Evolutionary conservation across 2,888 invertebrate species (phyloP).

Genomic region (Lumbricus terrestris): DNA sequence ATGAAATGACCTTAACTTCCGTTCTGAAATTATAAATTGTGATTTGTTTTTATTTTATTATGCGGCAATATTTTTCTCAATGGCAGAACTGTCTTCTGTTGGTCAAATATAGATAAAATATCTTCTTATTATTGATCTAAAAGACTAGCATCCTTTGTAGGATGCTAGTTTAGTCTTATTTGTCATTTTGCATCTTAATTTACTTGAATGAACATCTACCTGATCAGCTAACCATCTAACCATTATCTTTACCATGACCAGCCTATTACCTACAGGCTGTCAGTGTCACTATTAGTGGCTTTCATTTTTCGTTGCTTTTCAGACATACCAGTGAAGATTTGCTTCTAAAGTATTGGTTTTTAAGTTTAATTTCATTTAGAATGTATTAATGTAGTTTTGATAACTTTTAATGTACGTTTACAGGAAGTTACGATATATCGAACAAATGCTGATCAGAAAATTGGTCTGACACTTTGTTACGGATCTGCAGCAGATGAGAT

Average conservation of each 20-base stretch:
- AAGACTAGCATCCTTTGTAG: too few species aligned
- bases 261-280: background rate
- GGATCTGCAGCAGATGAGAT: constrained; percentile 66
- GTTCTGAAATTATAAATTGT: too few species aligned
- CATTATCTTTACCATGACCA: background rate
- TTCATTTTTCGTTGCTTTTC: background rate
- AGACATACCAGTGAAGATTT: background rate
- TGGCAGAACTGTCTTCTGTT: too few species aligned
- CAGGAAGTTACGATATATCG: constrained; percentile 71
- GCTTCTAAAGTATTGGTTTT: background rate
- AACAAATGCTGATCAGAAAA: constrained; percentile 65
- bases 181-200: too few species aligned
- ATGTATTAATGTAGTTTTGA: background rate
- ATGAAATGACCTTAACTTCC: too few species aligned
- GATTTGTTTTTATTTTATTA: too few species aligned
- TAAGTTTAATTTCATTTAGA: background rate
- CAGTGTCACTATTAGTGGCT: background rate
- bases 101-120: too few species aligned
- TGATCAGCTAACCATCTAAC: too few species aligned
- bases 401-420: background rate
- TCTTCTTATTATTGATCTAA: too few species aligned
- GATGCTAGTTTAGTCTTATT: too few species aligned
- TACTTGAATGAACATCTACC: background rate
- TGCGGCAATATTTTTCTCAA: too few species aligned
- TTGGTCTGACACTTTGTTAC: constrained; percentile 72